phyloP scores from a whole-genome alignment of 2,113 vertebrate genomes.

The Todiramphus chloris region DNA sequence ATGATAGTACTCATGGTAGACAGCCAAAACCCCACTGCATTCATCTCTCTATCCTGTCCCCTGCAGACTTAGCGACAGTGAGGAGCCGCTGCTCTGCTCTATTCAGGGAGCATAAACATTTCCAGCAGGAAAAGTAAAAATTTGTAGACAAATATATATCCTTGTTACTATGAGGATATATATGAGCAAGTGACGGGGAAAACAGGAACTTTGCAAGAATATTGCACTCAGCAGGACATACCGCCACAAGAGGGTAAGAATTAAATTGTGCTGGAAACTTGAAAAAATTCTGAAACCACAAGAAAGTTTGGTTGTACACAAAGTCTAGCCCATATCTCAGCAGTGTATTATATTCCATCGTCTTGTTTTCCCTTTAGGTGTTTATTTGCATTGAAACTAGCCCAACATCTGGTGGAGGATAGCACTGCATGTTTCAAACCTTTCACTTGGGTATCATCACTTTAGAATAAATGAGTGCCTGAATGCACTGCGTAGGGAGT shows the following conservation, averaged over 20 bases:
- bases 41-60: background rate
- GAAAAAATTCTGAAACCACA: background rate
- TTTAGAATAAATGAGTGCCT: background rate
- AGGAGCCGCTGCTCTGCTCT: background rate
- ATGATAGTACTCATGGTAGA: background rate
- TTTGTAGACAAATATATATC: background rate
- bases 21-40: background rate
- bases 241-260: background rate
- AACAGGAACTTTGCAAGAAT: background rate
- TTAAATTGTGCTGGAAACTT: background rate
- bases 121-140: background rate
- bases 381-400: slow-evolving; percentile 41
- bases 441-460: background rate
- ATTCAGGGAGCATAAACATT: background rate
- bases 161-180: background rate
- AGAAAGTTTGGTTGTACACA: background rate
- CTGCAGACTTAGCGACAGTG: background rate
- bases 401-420: background rate
- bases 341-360: background rate
- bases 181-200: background rate
- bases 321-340: background rate
- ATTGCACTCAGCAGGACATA: slow-evolving; percentile 9
- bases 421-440: background rate
- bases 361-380: slow-evolving; percentile 5
- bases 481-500: background rate